Conservation (phyloP, 1,140 invertebrate genomes). For the Trichogramma pretiosum region DNA sequence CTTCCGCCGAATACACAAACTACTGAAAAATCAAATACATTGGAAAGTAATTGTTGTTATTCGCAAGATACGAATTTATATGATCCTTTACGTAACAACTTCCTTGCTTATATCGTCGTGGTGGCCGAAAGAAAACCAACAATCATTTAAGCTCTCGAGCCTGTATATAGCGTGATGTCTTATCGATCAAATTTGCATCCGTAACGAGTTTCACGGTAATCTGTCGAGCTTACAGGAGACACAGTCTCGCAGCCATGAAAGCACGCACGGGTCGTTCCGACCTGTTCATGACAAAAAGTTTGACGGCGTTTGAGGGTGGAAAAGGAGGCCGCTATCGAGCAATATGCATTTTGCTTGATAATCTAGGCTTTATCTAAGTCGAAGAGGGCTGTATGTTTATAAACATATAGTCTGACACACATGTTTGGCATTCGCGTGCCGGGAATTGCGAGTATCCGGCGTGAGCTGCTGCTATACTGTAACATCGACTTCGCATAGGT, state of each 20-base stretch:
- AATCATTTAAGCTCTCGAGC: constrained; percentile 7
- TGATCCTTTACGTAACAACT: too few species aligned
- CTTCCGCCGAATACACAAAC: too few species aligned
- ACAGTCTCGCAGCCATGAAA: too few species aligned
- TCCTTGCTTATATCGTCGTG: too few species aligned
- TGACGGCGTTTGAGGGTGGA: not conserved
- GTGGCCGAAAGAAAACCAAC: constrained; percentile 11
- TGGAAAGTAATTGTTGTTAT: too few species aligned
- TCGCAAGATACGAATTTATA: too few species aligned
- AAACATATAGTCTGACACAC: constrained; percentile 25
- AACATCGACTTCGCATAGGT: too few species aligned
- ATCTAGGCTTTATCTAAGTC: constrained; percentile 33
- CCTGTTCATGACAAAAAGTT: constrained; percentile 9
- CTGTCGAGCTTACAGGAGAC: not conserved
- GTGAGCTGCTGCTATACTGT: too few species aligned
- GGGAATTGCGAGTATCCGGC: constrained; percentile 29
- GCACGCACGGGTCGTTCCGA: not conserved
- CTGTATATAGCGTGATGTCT: not conserved
- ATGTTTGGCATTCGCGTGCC: constrained; percentile 31
- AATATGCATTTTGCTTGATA: constrained; percentile 24
- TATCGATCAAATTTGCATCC: constrained; percentile 5
- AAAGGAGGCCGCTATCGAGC: constrained; percentile 10
- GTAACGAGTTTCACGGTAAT: not conserved
- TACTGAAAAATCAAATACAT: too few species aligned
- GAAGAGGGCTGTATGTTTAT: too few species aligned